phyloP scores from a whole-genome alignment of 2,113 vertebrate genomes.

The Stercorarius parasiticus region DNA sequence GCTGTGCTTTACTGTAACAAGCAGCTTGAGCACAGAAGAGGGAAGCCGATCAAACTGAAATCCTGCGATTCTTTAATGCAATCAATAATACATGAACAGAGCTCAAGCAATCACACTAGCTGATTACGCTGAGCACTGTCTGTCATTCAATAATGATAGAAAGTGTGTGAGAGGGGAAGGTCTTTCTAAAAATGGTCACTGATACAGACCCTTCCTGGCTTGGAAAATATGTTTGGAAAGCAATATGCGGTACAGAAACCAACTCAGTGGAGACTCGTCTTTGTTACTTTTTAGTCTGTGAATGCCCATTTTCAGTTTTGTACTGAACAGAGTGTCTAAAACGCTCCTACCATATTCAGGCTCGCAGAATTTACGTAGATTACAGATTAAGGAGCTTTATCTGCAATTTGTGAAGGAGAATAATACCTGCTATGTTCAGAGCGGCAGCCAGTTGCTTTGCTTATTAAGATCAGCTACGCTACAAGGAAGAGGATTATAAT shows the following conservation, averaged over 20 bases:
- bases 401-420: not conserved
- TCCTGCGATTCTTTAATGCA: not conserved
- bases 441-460: not conserved
- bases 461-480: not conserved
- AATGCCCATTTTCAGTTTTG: not conserved
- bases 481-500: not conserved
- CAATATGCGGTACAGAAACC: not conserved
- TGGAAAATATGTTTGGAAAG: not conserved
- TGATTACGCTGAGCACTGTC: not conserved
- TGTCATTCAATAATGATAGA: not conserved
- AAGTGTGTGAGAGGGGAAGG: not conserved
- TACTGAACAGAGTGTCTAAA: not conserved
- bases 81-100: not conserved
- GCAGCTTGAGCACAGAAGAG: not conserved
- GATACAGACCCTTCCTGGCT: not conserved
- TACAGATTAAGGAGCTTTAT: not conserved
- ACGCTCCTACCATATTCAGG: not conserved
- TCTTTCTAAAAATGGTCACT: not conserved
- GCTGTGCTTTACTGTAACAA: not conserved
- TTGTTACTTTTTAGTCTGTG: not conserved
- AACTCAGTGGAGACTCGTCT: accelerated
- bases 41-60: not conserved
- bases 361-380: not conserved
- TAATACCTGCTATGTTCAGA: not conserved
- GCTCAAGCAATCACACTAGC: not conserved